Evolutionary conservation across 53 echinoderm and acorn worm genomes (phyloP).

Genomic region (Stichopus horrens): DNA sequence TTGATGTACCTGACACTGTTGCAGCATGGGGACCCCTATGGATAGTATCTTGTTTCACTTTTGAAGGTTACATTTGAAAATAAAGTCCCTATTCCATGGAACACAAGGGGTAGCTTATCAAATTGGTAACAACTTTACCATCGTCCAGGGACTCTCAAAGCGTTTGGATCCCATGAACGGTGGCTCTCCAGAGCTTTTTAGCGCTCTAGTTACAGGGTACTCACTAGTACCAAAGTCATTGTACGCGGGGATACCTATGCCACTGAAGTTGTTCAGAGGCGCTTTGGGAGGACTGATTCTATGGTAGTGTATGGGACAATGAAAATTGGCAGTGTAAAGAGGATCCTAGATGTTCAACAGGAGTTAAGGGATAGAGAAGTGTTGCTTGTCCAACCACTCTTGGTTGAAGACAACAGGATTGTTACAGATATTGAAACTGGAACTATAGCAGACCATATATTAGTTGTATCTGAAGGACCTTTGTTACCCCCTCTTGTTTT

Average conservation of each 20-base stretch:
- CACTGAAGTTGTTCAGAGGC: not conserved
- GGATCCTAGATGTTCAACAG: not conserved
- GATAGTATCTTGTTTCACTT: constrained; percentile 6
- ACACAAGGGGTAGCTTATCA: constrained; percentile 16
- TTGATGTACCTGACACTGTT: constrained; percentile 16
- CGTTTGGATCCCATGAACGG: not conserved
- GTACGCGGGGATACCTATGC: not conserved
- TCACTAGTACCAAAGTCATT: not conserved
- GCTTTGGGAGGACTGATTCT: not conserved
- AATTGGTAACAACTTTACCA: not conserved
- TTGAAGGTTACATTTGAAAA: constrained; percentile 12
- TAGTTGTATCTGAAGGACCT: not conserved
- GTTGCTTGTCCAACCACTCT: constrained; percentile 11
- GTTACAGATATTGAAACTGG: not conserved
- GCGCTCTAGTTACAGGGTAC: constrained; percentile 19
- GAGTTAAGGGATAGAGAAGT: not conserved
- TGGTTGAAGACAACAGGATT: constrained; percentile 11
- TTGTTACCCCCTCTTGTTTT: not conserved
- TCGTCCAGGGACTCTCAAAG: constrained; percentile 8
- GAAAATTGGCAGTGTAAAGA: not conserved
- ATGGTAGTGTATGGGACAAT: not conserved
- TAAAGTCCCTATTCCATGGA: constrained; percentile 30
- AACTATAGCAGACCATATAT: constrained; percentile 13
- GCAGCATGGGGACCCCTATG: constrained; percentile 15
- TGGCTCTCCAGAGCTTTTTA: constrained; percentile 5